Base-by-base conservation (phyloP, 2,797 vertebrate species). In the Gambusia yucatana region DNA sequence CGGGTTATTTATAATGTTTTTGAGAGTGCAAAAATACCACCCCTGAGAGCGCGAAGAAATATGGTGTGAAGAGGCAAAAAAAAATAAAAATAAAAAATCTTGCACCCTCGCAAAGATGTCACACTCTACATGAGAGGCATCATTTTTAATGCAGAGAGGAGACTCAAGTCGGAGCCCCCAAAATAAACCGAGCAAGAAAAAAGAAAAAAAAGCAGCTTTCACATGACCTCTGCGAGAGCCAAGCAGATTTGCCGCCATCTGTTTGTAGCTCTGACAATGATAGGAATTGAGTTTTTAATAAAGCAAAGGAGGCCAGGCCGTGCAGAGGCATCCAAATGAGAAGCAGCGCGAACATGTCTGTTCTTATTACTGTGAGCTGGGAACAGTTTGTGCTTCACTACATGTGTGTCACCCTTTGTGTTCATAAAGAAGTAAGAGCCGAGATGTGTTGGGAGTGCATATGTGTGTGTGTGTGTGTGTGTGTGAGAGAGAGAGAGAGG, bases 1-100 rank as follows among this genome's bases (percentile, higher is more conserved):
- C 46, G 84, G 82, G 88, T 90, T 94, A 95, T 94, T 94, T 93
- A 91, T 94, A 93, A 91, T 71, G 86, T 88, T 88, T 89, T 75
- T 75, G 84, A 90, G 87, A 85, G 89, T 9, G 88, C 87, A 86
- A 72, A 91, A 90, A 88, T 77, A 79, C 72, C 87, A 84, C 83
- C 88, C 75, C 75, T 78, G 83, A 85, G 81, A 84, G 77, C 86
- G 90, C 17, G 84, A 85, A 78, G 87, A 84, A 87, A 87, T 82
- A 77, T 84, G 83, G 87, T 91, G 92, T 80, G 87, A 92, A 91
- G 89, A 71, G 74, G 76, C 72, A 82, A 76, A 84, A 86, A 83
- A 83, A 77, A 30, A 82, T 2, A 33, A 8, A 16, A 63, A 63
- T 78, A 8, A 33, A 8, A 16, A 63, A 63, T 78, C 73, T 86